These are phyloP conservation scores for Coracias cyanogaster DNA, from an alignment of 2,797 vertebrate genomes.

Conservation along the genomic window DNA sequence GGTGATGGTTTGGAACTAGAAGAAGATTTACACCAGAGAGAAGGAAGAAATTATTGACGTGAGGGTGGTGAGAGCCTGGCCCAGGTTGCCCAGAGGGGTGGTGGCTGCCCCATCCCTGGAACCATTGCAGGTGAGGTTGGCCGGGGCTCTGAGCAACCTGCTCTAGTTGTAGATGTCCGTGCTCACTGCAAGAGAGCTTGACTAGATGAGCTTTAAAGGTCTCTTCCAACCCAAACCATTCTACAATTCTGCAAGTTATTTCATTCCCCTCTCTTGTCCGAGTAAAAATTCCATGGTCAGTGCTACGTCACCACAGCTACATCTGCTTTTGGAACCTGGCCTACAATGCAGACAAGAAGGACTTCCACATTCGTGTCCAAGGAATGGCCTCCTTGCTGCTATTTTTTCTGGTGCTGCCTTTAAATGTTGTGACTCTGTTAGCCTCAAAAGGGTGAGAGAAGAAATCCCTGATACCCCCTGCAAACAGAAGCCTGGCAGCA, in stretches of 20 bases:
- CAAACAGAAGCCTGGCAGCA: not conserved
- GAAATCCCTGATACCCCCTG: not conserved
- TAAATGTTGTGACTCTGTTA: not conserved
- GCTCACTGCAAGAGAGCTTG: not conserved
- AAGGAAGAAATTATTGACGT: too few species aligned
- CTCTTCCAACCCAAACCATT: not conserved
- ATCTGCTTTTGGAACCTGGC: too few species aligned
- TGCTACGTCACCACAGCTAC: accelerated
- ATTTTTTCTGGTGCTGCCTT: not conserved
- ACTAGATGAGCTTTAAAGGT: not conserved
- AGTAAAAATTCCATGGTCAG: not conserved
- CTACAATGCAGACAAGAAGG: too few species aligned
- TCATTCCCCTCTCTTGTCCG: not conserved
- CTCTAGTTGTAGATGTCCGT: not conserved
- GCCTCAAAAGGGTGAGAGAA: not conserved
- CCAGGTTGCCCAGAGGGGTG: not conserved
- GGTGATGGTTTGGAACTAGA: not conserved
- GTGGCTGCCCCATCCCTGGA: not conserved
- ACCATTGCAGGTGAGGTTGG: not conserved
- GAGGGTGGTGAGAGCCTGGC: not conserved
- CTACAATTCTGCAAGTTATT: not conserved
- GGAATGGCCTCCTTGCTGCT: not conserved
- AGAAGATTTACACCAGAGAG: not conserved
- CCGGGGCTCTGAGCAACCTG: not conserved
- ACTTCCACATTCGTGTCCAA: too few species aligned